Base-by-base conservation (phyloP, 1,140 invertebrate species). In the Penaeus japonicus region DNA sequence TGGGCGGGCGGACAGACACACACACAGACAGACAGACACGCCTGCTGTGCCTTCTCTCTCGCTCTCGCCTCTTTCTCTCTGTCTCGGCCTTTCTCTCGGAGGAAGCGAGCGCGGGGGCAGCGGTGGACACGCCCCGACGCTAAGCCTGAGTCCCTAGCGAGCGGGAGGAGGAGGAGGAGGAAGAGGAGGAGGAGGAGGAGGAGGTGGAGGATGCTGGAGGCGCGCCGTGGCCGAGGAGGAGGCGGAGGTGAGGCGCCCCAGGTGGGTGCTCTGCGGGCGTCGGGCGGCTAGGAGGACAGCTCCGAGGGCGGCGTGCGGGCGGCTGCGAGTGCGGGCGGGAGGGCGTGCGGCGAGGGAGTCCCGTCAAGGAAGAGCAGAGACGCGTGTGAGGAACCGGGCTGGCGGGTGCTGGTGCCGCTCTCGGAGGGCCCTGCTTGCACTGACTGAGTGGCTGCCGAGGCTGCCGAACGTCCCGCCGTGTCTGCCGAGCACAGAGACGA, bases 361-460 rank as follows among this genome's bases (percentile, higher is more conserved):
- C 65, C 10, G 65, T 27, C 22, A 59, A 57, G 82, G 22, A 65
- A 30, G 3, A 47, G n/a, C 15, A 54, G 65, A 15, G 62, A 65
- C 83, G 65, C 75, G 83, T 24, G 65, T 47, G 83, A 65, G 20
- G 27, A 22, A n/a, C 15, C 27, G 32, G 79, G 27, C 32, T 84
- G 62, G 59, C 47, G 47, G 83, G 39, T 75, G 47, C 47, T 47
- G 83, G 39, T 75, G 65, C 65, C 83, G 47, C 83, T 84, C 83
- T 75, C 83, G 62, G 27, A 75, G 65, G 83, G 83, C 83, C 83
- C 83, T 84, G 62, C 53, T 70, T 75, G 47, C 83, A 84, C 83
- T 84, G 82, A 84, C 59, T 47, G 83, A 84, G 17, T 55, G 39
- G 65, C 83, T 84, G 62, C 83, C 24, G 39, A 12, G 82, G 22